Percentiles rank a stretch among this genome's conserved stretches.
These are phyloP conservation scores for Diplazon laetatorius DNA, from an alignment of 2,888 invertebrate genomes.

Conservation along the genomic window DNA sequence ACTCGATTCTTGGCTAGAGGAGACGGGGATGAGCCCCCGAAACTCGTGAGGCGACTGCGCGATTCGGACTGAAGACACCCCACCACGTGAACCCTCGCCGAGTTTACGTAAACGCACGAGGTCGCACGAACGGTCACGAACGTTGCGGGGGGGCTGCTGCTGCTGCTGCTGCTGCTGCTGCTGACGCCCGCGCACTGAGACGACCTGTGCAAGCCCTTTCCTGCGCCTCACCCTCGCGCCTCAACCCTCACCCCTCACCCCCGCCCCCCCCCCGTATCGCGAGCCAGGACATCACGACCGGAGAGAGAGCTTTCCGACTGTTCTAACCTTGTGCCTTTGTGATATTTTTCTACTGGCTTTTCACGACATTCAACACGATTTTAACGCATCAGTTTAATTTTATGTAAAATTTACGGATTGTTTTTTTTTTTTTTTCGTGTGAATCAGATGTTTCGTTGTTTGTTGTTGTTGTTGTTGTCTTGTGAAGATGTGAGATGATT, in stretches of 20 bases:
- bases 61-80: constrained; percentile 74
- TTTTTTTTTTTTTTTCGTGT: background rate
- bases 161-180: too few species aligned
- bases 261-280: background rate
- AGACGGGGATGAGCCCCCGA: constrained; percentile 52
- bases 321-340: constrained; percentile 51
- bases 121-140: constrained; percentile 69
- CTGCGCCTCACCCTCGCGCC: too few species aligned
- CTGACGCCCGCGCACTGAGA: constrained; percentile 36
- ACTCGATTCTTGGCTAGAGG: constrained; percentile 49
- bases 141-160: constrained; percentile 47
- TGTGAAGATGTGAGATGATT: background rate
- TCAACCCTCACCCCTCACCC: too few species aligned
- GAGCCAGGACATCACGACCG: background rate
- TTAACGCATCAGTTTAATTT: constrained; percentile 14
- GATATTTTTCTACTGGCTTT: constrained; percentile 13
- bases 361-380: background rate
- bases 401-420: constrained; percentile 3
- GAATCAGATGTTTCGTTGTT: too few species aligned
- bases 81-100: constrained; percentile 72
- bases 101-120: constrained; percentile 66
- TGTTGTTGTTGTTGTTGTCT: too few species aligned
- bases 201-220: background rate
- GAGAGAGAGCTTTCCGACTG: constrained; percentile 22
- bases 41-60: constrained; percentile 74